Percentiles rank a stretch among this genome's conserved stretches.
These are phyloP conservation scores for Platerodrilus igneus DNA, from an alignment of 2,888 invertebrate genomes.

Conservation along the genomic window DNA sequence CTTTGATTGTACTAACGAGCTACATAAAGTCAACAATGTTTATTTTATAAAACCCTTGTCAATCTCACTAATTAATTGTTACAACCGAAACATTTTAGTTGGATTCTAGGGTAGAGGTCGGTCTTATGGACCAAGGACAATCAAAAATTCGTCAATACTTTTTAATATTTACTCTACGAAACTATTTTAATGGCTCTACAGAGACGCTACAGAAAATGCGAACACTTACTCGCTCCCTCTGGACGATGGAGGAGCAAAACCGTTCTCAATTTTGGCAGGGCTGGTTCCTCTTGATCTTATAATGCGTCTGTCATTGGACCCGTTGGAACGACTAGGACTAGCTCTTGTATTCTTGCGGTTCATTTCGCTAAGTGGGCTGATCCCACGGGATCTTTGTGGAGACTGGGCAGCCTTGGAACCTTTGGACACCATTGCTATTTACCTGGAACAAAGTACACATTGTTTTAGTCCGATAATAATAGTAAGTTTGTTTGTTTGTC, in stretches of 20 bases:
- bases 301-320: constrained; percentile 6
- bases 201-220: too few relatives aligned
- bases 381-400: constrained; percentile 38
- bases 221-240: constrained; percentile 50
- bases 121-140: too few relatives aligned
- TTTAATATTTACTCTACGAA: background rate
- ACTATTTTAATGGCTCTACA: background rate
- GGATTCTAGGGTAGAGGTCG: too few relatives aligned
- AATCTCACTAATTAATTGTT: too few relatives aligned
- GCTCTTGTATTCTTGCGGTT: constrained; percentile 18
- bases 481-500: too few relatives aligned
- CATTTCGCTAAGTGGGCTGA: constrained; percentile 33
- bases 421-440: constrained; percentile 36
- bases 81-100: too few relatives aligned
- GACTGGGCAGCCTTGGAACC: constrained; percentile 33
- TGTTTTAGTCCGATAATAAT: too few relatives aligned
- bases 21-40: too few relatives aligned
- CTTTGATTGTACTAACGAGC: too few relatives aligned
- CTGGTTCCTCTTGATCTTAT: constrained; percentile 39
- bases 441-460: too few relatives aligned
- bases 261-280: constrained; percentile 31
- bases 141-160: background rate
- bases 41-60: too few relatives aligned
- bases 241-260: constrained; percentile 36
- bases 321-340: constrained; percentile 6